These are phyloP conservation scores for Parambassis ranga DNA, from an alignment of 2,797 vertebrate genomes.

Conservation along the genomic window DNA sequence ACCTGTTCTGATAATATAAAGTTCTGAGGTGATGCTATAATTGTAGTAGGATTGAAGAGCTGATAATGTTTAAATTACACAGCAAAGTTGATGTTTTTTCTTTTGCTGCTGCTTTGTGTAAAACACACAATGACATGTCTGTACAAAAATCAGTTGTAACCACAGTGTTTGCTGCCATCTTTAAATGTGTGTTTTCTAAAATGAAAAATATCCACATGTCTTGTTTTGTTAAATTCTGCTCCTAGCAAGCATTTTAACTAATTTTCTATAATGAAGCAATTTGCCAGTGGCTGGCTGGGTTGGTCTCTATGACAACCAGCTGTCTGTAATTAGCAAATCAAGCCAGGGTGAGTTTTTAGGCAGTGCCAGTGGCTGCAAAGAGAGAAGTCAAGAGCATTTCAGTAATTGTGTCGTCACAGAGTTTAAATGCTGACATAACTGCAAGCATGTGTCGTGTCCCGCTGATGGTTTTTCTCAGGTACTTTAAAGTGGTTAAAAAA, in stretches of 20 bases:
- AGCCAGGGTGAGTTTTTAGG: constrained; percentile 27
- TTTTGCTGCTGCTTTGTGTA: neutral
- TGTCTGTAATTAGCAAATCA: constrained; percentile 78
- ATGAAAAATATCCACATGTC: constrained; percentile 18
- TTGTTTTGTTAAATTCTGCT: constrained; percentile 19
- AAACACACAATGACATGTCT: neutral
- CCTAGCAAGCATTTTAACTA: constrained; percentile 32
- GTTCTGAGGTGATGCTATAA: constrained; percentile 3
- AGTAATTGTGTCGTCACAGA: constrained; percentile 7
- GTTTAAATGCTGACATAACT: constrained; percentile 12
- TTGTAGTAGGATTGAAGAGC: constrained; percentile 10
- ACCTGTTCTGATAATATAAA: constrained; percentile 33
- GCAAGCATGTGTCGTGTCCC: constrained; percentile 36
- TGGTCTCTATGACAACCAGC: constrained; percentile 76
- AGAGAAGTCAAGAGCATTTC: constrained; percentile 30
- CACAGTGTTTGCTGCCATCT: neutral
- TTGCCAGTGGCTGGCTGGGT: constrained; percentile 49
- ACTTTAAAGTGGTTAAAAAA: constrained; percentile 15
- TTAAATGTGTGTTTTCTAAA: constrained; percentile 10
- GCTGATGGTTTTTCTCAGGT: constrained; percentile 56
- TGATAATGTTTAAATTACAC: neutral
- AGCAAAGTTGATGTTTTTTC: neutral
- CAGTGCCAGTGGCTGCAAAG: constrained; percentile 25
- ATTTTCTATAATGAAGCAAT: constrained; percentile 62
- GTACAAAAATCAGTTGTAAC: neutral